Evolutionary conservation across 2,888 invertebrate species (phyloP), one percentile per base, ranked within the genome.

Genomic region (Eristalis arbustorum): DNA sequence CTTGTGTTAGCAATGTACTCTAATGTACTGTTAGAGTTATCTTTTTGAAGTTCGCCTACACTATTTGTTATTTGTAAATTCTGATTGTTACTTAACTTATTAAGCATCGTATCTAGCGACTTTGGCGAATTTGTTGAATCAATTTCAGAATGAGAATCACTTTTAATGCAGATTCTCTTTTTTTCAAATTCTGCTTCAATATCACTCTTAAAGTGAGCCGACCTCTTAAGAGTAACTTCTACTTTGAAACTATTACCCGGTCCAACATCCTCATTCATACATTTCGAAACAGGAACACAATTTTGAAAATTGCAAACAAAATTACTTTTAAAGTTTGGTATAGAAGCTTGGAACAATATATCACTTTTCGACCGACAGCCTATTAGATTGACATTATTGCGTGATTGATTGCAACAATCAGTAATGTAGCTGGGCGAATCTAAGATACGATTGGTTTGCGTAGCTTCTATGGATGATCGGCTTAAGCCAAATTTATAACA

Each of bases 151-250:
- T 49, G 28, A 23, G 37, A 56, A 31, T 59, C n/a, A 31, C 23
- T 69, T 22, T 71, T 40, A 22, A 74, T n/a, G 22, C 75, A 77
- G 1, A 42, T 42, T 37, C 71, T 74, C 22, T 87, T 87, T 3
- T 57, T 23, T n/a, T 42, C 23, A 42, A 37, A 22, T 37, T 71
- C 57, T 23, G 22, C 61, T 3, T 69, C 64, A 28, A 64, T 67
- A 1, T 23, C 72, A 23, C 18, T 62, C 18, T 57, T 13, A 18
- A 62, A 62, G 11, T 82, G 63, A 74, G 31, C 73, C 22, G 31
- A 62, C 71, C 85, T 73, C 71, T 82, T 85, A 3, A 82, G 57
- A 0, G 31, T 71, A 56, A 74, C 62, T 66, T 87, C 77, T 22
- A 62, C 10, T 74, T 87, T 77, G 28, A 74, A 77, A 14, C 25